Percentiles rank a stretch among this genome's conserved stretches.
Evolutionary conservation across 2,888 invertebrate genomes (phyloP).

Genomic region (Euclidia mi): DNA sequence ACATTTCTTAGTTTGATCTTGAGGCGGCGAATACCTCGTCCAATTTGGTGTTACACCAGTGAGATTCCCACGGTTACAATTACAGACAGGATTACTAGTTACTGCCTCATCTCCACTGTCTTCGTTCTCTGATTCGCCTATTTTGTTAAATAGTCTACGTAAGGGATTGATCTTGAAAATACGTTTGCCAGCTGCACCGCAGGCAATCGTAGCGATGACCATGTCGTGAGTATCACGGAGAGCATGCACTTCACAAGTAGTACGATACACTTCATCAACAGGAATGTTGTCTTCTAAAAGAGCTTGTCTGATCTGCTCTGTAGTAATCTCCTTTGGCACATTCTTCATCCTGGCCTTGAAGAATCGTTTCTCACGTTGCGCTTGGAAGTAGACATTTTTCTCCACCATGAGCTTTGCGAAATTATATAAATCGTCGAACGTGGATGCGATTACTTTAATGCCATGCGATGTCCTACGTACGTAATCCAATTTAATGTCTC

Average conservation of each 20-base stretch:
- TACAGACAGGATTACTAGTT: too few species aligned
- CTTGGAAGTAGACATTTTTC: not conserved
- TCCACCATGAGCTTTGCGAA: not conserved
- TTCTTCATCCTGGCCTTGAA: not conserved
- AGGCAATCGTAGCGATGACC: not conserved
- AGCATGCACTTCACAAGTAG: too few species aligned
- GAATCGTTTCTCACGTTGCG: not conserved
- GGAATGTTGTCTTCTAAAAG: not conserved
- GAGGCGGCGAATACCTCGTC: too few species aligned
- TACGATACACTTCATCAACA: not conserved
- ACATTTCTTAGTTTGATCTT: too few species aligned
- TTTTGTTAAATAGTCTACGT: not conserved
- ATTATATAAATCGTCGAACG: conserved; percentile 1
- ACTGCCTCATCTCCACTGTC: not conserved
- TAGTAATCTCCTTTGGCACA: not conserved
- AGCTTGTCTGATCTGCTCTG: not conserved
- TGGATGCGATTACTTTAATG: not conserved
- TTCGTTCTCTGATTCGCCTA: not conserved
- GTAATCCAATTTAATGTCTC: not conserved
- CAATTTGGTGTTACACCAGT: too few species aligned
- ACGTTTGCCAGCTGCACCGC: not conserved
- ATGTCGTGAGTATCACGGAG: not conserved
- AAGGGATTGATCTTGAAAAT: not conserved
- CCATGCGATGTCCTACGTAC: not conserved
- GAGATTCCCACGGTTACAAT: too few species aligned